These are phyloP conservation scores for Mustela nigripes DNA, from an alignment of 2,113 vertebrate genomes.

Conservation along the genomic window DNA sequence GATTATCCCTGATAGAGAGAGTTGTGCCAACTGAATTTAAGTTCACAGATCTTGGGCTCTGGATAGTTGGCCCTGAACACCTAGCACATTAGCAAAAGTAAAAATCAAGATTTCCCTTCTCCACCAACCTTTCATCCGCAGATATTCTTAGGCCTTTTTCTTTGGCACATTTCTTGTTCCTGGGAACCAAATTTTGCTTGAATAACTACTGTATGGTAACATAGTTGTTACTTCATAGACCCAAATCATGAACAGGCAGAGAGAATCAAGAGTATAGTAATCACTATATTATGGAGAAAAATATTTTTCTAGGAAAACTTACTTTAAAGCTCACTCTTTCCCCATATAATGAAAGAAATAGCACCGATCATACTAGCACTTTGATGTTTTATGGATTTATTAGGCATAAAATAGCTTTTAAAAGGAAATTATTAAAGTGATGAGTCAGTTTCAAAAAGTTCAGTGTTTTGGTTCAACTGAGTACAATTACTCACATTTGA, in stretches of 20 bases:
- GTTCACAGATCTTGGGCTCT: background rate
- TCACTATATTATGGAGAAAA: background rate
- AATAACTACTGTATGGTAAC: background rate
- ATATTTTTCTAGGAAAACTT: background rate
- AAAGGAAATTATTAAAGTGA: slow-evolving; percentile 42
- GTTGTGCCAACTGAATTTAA: background rate
- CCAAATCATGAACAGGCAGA: background rate
- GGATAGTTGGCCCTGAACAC: background rate
- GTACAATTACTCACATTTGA: slow-evolving; percentile 31
- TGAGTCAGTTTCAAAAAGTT: slow-evolving; percentile 56
- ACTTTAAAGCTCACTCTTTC: background rate
- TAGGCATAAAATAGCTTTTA: slow-evolving; percentile 6
- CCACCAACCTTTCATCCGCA: background rate
- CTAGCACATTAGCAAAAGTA: background rate
- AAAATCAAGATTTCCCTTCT: background rate
- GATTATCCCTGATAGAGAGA: background rate
- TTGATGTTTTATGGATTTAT: background rate
- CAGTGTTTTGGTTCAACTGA: slow-evolving; percentile 61
- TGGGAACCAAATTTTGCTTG: background rate
- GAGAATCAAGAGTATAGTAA: background rate
- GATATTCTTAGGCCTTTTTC: background rate
- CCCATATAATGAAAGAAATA: background rate
- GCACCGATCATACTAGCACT: background rate
- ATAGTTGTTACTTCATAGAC: background rate
- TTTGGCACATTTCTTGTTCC: background rate